Percentiles rank a stretch among this genome's conserved stretches.
Conservation (phyloP, 2,888 invertebrate species). For the Cryptocheilus praepositus region DNA sequence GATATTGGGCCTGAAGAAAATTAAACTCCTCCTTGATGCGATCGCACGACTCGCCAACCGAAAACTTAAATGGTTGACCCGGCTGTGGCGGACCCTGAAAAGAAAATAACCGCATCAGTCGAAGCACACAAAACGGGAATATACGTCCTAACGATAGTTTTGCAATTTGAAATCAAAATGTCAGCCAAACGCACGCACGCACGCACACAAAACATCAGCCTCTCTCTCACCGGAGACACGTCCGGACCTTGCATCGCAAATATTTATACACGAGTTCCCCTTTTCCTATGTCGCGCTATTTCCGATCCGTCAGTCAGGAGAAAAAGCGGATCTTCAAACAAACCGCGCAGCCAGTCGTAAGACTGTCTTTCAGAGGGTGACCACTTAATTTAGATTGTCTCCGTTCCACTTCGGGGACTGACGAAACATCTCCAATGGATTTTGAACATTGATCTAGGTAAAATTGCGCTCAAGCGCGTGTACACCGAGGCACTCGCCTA, state of each 20-base stretch:
- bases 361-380: slow-evolving; percentile 13
- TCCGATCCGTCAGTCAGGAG: slow-evolving; percentile 1
- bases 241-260: slow-evolving; percentile 4
- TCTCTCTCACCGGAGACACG: not conserved
- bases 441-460: not conserved
- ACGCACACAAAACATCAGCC: no score
- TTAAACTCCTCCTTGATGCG: slow-evolving; percentile 97
- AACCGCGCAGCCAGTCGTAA: not conserved
- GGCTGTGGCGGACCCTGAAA: slow-evolving; percentile 90
- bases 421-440: not conserved
- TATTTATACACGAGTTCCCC: slow-evolving; percentile 16
- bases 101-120: slow-evolving; percentile 41
- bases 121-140: not conserved
- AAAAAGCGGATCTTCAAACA: slow-evolving; percentile 14
- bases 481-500: not conserved
- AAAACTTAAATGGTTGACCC: slow-evolving; percentile 95
- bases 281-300: not conserved
- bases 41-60: slow-evolving; percentile 94
- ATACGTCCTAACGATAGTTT: no score
- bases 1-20: slow-evolving; percentile 95
- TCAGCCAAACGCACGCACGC: no score
- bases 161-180: no score
- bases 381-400: slow-evolving; percentile 29
- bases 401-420: slow-evolving; percentile 1
- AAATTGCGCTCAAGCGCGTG: not conserved